Conservation (phyloP, 2,888 invertebrate species). For the Trissonchulus latispiculum region DNA sequence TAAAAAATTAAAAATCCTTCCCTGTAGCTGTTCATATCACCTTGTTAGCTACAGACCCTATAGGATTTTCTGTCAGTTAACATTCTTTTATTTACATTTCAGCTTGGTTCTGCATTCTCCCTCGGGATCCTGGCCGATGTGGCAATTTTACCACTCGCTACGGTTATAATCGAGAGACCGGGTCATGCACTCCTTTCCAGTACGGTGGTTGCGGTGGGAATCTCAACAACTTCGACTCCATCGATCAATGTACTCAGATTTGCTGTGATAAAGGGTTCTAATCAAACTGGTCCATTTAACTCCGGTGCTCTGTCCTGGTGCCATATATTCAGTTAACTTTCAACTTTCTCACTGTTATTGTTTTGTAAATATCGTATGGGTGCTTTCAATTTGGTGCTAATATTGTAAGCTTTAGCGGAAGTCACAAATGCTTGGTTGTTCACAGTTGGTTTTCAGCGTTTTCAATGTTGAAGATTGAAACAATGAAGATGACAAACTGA, state of each 20-base stretch:
- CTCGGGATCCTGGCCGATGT: constrained; percentile 19
- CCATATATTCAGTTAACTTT: too few species aligned
- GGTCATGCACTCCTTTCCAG: constrained; percentile 18
- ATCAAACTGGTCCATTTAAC: too few species aligned
- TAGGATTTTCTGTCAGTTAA: neutral
- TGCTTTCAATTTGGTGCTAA: too few species aligned
- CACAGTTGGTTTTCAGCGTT: too few species aligned
- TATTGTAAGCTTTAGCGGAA: too few species aligned
- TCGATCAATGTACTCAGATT: constrained; percentile 24
- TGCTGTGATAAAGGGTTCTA: constrained; percentile 30
- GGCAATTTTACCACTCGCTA: constrained; percentile 9
- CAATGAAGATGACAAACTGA: too few species aligned
- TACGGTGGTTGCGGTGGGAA: constrained; percentile 26
- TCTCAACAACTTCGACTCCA: constrained; percentile 23
- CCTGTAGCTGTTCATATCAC: neutral
- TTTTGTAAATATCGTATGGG: too few species aligned
- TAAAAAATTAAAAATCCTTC: neutral
- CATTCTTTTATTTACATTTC: constrained; percentile 2
- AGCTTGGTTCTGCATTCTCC: constrained; percentile 20
- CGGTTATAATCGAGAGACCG: constrained; percentile 16
- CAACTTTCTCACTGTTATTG: too few species aligned
- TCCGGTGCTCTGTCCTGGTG: too few species aligned
- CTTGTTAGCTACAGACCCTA: neutral
- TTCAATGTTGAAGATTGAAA: too few species aligned
- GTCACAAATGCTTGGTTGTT: too few species aligned